These are phyloP conservation scores for Nemapogon koenigi DNA, from an alignment of 2,888 invertebrate genomes.

Conservation along the genomic window DNA sequence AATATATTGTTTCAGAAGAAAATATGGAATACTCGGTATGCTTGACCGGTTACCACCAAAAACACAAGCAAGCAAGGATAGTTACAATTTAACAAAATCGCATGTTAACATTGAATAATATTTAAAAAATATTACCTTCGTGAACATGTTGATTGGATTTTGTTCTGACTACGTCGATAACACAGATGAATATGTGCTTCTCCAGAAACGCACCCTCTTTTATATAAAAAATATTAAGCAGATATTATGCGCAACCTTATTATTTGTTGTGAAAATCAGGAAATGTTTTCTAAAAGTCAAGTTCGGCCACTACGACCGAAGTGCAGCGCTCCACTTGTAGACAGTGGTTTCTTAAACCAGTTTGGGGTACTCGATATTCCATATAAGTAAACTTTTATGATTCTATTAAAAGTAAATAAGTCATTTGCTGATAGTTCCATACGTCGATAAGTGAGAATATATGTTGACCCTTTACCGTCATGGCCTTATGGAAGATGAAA, in stretches of 20 bases:
- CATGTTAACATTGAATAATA: no score
- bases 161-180: constrained; percentile 41
- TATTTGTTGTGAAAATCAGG: constrained; percentile 40
- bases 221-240: constrained; percentile 32
- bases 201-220: constrained; percentile 22
- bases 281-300: constrained; percentile 50
- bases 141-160: constrained; percentile 29
- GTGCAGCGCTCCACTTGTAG: constrained; percentile 29
- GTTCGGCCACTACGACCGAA: constrained; percentile 22
- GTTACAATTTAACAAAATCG: no score
- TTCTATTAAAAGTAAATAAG: no score
- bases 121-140: constrained; percentile 47
- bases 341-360: constrained; percentile 3
- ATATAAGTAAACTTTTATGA: not conserved
- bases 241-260: constrained; percentile 25
- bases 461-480: no score
- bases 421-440: no score
- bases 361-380: not conserved
- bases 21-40: no score
- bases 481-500: no score
- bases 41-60: no score
- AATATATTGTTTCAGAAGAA: no score
- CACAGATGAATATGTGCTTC: constrained; percentile 35
- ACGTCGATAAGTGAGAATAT: no score
- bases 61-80: no score